phyloP scores from a whole-genome alignment of 2,113 vertebrate species.

The Rhinolophus ferrumequinum region DNA sequence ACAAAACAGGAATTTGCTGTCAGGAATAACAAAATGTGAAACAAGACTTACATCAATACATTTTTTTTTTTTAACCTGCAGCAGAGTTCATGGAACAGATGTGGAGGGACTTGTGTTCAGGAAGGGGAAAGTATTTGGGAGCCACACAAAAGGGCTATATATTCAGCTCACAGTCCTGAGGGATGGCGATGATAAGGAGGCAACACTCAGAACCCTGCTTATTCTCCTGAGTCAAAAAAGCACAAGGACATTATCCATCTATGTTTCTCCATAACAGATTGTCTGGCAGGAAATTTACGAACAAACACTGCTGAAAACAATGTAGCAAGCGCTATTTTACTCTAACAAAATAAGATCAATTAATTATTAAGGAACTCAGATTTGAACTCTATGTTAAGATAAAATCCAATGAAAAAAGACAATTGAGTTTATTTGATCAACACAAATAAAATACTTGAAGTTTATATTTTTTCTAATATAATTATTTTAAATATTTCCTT shows the following conservation, averaged over 20 bases:
- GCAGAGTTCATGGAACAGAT: slow-evolving; percentile 74
- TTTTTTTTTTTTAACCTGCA: slow-evolving; percentile 73
- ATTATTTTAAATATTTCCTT: neutral
- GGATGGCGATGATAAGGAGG: neutral
- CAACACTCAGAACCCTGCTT: neutral
- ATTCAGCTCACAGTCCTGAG: slow-evolving; percentile 1
- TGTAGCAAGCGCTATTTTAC: slow-evolving; percentile 22
- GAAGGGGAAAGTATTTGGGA: slow-evolving; percentile 63
- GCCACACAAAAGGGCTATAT: slow-evolving; percentile 65
- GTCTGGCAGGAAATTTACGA: slow-evolving; percentile 50
- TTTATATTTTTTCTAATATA: neutral
- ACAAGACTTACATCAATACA: slow-evolving; percentile 75
- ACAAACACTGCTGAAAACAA: slow-evolving; percentile 43
- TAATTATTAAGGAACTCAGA: neutral
- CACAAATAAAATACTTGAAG: neutral
- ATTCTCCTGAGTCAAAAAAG: slow-evolving; percentile 38
- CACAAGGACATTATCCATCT: slow-evolving; percentile 28
- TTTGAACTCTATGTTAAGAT: neutral
- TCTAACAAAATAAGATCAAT: neutral
- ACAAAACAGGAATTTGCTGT: slow-evolving; percentile 69
- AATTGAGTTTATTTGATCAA: neutral
- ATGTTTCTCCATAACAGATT: neutral
- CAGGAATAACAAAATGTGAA: slow-evolving; percentile 83
- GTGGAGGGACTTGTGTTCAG: slow-evolving; percentile 74
- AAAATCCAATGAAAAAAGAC: neutral